Evolutionary conservation across 1,140 invertebrate genomes (phyloP).

Genomic region (Sminthurides bifidus): DNA sequence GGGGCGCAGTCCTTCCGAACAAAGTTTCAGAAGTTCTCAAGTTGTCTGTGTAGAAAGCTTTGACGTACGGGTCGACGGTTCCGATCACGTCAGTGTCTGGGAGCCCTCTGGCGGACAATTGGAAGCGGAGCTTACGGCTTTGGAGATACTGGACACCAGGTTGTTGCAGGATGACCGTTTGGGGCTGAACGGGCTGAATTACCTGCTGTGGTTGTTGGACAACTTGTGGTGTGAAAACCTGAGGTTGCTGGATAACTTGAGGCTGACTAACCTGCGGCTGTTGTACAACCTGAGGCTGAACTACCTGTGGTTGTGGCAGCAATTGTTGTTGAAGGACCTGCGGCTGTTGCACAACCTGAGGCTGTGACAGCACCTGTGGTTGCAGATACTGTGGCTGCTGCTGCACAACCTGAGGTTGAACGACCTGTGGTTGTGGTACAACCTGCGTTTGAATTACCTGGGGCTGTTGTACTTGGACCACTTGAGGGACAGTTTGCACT

Average conservation of each 20-base stretch:
- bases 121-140: constrained; percentile 18
- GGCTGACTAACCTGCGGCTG: too few species aligned
- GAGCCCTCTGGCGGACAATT: constrained; percentile 18
- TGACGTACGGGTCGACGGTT: constrained; percentile 25
- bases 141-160: not conserved
- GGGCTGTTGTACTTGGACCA: too few species aligned
- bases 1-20: constrained; percentile 12
- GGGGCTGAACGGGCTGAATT: not conserved
- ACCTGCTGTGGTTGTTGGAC: not conserved
- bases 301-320: too few species aligned
- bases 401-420: too few species aligned
- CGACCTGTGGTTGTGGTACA: not conserved
- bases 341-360: too few species aligned
- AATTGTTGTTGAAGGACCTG: too few species aligned
- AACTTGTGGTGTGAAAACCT: not conserved
- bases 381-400: not conserved
- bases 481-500: not conserved
- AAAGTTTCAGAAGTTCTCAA: constrained; percentile 3
- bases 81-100: constrained; percentile 20
- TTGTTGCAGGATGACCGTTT: not conserved
- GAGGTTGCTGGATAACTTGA: too few species aligned
- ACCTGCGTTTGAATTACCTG: not conserved
- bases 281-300: too few species aligned
- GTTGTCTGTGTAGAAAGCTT: constrained; percentile 20
- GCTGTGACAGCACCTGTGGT: not conserved